Conservation (phyloP, 2,113 vertebrate species). For the Clarias gariepinus region DNA sequence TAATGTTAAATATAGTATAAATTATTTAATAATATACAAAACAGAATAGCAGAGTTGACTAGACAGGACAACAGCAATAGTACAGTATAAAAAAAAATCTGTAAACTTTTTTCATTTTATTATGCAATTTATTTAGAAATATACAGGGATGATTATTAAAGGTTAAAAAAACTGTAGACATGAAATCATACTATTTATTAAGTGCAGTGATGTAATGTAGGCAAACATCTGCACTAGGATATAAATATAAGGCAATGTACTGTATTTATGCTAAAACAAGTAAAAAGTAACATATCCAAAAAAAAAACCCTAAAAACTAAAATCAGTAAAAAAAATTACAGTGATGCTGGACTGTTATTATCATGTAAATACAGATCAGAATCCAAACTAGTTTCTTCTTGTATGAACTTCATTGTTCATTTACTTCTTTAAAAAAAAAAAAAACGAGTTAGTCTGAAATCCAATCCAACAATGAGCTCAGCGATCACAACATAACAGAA, state of each 20-base stretch:
- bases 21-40: neutral
- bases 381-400: neutral
- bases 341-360: neutral
- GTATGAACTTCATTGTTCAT: neutral
- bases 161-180: neutral
- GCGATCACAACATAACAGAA: slow-evolving; percentile 1
- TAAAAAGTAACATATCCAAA: neutral
- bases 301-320: neutral
- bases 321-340: neutral
- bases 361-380: neutral
- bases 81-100: neutral
- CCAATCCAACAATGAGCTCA: neutral
- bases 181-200: neutral
- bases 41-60: neutral
- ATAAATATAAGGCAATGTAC: neutral
- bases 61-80: neutral
- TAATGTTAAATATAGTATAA: neutral
- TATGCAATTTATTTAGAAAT: neutral
- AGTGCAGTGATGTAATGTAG: neutral
- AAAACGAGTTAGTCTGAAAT: neutral
- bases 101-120: neutral
- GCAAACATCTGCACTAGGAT: neutral
- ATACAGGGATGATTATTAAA: neutral
- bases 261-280: neutral
- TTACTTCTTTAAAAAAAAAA: neutral